Conservation (phyloP, 2,797 vertebrate genomes). For the Thamnophis elegans region DNA sequence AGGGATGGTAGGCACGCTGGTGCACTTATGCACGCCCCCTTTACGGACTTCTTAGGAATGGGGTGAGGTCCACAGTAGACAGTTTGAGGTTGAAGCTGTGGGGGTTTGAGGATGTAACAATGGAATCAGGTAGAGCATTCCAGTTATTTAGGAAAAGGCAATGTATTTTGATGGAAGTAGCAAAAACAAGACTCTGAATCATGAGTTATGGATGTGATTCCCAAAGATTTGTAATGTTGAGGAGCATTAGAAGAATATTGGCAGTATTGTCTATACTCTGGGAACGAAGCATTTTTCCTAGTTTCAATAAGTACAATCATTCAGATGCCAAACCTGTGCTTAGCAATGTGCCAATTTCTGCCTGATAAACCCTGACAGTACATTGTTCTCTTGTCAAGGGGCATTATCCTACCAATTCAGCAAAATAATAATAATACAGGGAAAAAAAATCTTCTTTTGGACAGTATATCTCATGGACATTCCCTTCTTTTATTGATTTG, state of each 20-base stretch:
- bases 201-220: background rate
- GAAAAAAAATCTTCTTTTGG: slow-evolving; percentile 69
- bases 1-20: too few species aligned
- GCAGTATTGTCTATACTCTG: slow-evolving; percentile 40
- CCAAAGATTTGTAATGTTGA: slow-evolving; percentile 12
- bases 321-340: slow-evolving; percentile 68
- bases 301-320: slow-evolving; percentile 54
- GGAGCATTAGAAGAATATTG: slow-evolving; percentile 17
- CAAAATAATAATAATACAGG: slow-evolving; percentile 58
- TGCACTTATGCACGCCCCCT: too few species aligned
- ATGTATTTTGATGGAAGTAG: background rate
- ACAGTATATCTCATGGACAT: slow-evolving; percentile 81
- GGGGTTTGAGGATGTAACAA: too few species aligned
- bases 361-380: slow-evolving; percentile 72
- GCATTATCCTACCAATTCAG: slow-evolving; percentile 77
- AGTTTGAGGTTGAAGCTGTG: too few species aligned
- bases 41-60: too few species aligned
- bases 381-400: slow-evolving; percentile 79
- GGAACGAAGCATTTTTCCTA: slow-evolving; percentile 41
- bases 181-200: background rate
- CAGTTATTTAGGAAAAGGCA: background rate
- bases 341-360: slow-evolving; percentile 66
- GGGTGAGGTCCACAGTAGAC: too few species aligned
- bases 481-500: slow-evolving; percentile 88
- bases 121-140: too few species aligned